Evolutionary conservation across 1,140 invertebrate species (phyloP).

Genomic region (Hycleus phaleratus): DNA sequence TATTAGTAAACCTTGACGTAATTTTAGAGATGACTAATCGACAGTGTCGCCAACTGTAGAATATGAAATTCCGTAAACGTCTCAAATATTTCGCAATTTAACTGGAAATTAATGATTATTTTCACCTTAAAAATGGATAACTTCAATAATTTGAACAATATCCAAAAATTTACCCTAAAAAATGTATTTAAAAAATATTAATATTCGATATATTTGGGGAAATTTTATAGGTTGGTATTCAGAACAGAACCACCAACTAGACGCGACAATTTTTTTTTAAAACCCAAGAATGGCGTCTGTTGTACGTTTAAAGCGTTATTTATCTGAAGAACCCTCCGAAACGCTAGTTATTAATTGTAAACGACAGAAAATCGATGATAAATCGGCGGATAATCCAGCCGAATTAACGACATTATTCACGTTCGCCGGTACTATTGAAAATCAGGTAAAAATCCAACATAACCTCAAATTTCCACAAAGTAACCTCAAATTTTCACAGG

Average conservation of each 20-base stretch:
- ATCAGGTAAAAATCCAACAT: conserved; percentile 32
- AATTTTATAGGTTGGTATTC: no score
- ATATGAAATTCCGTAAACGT: not conserved
- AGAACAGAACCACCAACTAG: no score
- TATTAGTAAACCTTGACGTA: no score
- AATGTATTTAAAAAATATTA: no score
- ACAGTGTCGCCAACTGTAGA: not conserved
- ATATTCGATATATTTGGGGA: no score
- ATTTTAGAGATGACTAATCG: not conserved
- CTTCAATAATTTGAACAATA: no score
- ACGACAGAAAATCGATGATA: conserved; percentile 40
- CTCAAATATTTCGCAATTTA: no score
- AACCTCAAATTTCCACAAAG: not conserved
- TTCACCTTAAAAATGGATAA: no score
- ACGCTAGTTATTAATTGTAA: conserved; percentile 50
- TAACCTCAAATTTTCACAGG: conserved; percentile 34
- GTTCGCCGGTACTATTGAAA: conserved; percentile 49
- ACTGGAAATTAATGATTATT: no score
- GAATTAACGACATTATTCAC: conserved; percentile 41
- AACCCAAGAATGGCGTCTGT: conserved; percentile 45
- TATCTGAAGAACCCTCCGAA: conserved; percentile 48
- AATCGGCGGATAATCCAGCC: conserved; percentile 18
- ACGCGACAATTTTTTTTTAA: no score
- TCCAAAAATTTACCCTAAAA: no score
- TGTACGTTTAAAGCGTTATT: conserved; percentile 49